A percentile compares a stretch with the other conserved stretches of the same genome.
These are phyloP conservation scores for Diadegma fenestrale DNA, from an alignment of 2,888 invertebrate genomes.

Conservation along the genomic window DNA sequence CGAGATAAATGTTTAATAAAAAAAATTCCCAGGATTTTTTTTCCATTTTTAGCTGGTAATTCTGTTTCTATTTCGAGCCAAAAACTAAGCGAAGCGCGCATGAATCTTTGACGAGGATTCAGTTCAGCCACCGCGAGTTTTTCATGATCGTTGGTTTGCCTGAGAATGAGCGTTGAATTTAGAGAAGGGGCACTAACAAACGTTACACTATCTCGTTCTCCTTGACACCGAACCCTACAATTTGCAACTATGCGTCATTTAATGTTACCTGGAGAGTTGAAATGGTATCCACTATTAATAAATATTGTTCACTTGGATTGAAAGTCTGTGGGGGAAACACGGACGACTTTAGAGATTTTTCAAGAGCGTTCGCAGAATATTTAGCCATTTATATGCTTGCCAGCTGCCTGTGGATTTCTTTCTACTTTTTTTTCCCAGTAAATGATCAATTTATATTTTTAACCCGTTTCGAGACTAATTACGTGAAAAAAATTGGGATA, in stretches of 20 bases:
- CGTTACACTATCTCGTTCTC: constrained; percentile 55
- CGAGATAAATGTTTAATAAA: not conserved
- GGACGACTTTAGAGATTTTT: not conserved
- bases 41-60: too few species aligned
- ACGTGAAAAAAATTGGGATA: not conserved
- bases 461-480: not conserved
- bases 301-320: constrained; percentile 2
- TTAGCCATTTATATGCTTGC: not conserved
- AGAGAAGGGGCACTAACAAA: not conserved
- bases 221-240: constrained; percentile 58
- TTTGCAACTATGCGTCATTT: constrained; percentile 33
- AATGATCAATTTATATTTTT: not conserved
- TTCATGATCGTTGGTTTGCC: not conserved
- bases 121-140: not conserved
- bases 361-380: not conserved
- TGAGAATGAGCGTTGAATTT: not conserved
- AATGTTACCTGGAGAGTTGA: constrained; percentile 23
- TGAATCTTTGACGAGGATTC: not conserved
- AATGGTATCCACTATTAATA: constrained; percentile 3
- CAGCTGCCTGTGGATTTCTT: not conserved
- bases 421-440: not conserved
- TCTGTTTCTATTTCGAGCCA: too few species aligned
- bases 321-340: not conserved
- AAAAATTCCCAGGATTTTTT: not conserved
- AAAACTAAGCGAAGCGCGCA: too few species aligned